phyloP scores from a whole-genome alignment of 2,888 invertebrate genomes.

The Automeris io region DNA sequence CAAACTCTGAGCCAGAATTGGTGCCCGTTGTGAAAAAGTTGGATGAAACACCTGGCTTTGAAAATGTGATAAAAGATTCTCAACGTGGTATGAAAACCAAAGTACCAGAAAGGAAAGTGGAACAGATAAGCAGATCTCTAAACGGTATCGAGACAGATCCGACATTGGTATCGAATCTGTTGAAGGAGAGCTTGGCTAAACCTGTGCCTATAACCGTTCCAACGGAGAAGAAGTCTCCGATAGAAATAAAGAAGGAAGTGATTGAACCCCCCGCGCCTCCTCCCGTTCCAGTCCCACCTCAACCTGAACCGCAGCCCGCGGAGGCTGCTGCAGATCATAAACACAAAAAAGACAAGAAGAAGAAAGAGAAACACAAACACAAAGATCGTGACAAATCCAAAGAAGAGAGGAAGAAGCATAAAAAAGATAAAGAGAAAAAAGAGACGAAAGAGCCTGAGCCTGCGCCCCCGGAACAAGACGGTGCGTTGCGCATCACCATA shows the following conservation, averaged over 20 bases:
- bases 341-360: constrained; percentile 82
- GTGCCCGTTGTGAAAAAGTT: constrained; percentile 79
- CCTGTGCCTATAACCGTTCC: constrained; percentile 63
- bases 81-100: constrained; percentile 60
- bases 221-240: constrained; percentile 51
- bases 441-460: constrained; percentile 50
- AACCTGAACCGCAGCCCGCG: constrained; percentile 23
- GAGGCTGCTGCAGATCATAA: constrained; percentile 48
- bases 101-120: constrained; percentile 55
- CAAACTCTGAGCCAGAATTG: constrained; percentile 78
- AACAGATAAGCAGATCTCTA: constrained; percentile 41
- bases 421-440: constrained; percentile 79
- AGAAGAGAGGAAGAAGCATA: constrained; percentile 84
- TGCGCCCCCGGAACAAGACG: constrained; percentile 38
- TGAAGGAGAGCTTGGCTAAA: constrained; percentile 80
- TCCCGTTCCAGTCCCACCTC: constrained; percentile 16
- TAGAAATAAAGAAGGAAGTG: constrained; percentile 43
- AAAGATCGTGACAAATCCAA: constrained; percentile 85
- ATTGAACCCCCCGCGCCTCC: constrained; percentile 36
- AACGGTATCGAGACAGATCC: constrained; percentile 86
- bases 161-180: constrained; percentile 81
- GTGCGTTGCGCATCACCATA: constrained; percentile 58
- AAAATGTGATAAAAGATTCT: constrained; percentile 76
- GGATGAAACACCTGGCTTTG: constrained; percentile 79
- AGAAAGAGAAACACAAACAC: constrained; percentile 88